Conservation (phyloP, 2,888 invertebrate species). For the Ochropleura plecta region DNA sequence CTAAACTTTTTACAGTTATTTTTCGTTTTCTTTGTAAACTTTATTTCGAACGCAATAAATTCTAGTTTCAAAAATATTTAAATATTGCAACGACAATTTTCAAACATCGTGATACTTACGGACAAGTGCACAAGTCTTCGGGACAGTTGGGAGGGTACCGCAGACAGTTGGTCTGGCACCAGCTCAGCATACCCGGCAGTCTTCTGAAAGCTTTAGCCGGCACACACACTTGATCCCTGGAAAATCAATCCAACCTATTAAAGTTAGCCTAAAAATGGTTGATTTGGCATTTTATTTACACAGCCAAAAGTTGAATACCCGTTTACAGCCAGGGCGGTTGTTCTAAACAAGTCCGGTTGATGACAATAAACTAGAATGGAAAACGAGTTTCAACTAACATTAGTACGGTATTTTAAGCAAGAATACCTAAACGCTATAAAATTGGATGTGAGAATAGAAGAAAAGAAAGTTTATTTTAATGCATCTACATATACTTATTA, state of each 20-base stretch:
- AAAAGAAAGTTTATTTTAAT: constrained; percentile 9
- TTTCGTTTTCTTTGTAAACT: background rate
- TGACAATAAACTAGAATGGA: constrained; percentile 28
- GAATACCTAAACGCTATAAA: constrained; percentile 1
- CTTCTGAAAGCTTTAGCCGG: constrained; percentile 92
- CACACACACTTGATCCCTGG: constrained; percentile 95
- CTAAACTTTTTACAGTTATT: background rate
- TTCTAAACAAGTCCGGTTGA: constrained; percentile 24
- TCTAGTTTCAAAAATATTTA: background rate
- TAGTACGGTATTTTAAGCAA: constrained; percentile 21
- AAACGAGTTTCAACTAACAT: constrained; percentile 43
- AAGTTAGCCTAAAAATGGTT: constrained; percentile 7
- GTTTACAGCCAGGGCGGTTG: background rate
- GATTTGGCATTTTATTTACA: constrained; percentile 38
- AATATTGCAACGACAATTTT: background rate
- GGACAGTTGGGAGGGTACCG: constrained; percentile 97
- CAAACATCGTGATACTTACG: constrained; percentile 92
- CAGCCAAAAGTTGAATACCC: constrained; percentile 1
- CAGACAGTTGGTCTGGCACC: constrained; percentile 97
- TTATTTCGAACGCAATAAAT: background rate
- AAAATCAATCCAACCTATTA: constrained; percentile 55
- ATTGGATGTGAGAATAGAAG: background rate
- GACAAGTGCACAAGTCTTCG: constrained; percentile 93
- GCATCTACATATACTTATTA: constrained; percentile 8
- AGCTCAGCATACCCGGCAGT: constrained; percentile 94